Conservation (phyloP, 2,888 invertebrate genomes). For the Cepaea hortensis region DNA sequence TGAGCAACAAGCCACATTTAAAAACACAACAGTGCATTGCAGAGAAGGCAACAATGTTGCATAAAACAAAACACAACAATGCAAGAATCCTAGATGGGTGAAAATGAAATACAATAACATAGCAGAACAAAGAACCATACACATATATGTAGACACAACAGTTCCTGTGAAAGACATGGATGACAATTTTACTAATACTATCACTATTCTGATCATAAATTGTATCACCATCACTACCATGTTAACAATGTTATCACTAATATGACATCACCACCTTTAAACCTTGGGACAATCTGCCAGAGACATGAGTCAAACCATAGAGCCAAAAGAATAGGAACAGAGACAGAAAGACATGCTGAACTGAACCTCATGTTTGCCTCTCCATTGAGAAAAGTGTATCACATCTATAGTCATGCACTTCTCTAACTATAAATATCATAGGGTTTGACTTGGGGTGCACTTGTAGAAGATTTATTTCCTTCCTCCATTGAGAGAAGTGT, state of each 20-base stretch:
- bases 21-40: not conserved
- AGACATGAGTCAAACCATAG: not conserved
- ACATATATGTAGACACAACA: not conserved
- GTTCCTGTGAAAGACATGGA: no score
- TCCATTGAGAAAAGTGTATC: no score
- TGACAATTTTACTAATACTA: not conserved
- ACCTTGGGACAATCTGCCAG: conserved; percentile 23
- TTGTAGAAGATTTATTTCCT: no score
- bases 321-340: not conserved
- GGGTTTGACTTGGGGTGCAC: no score
- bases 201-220: not conserved
- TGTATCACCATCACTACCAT: not conserved
- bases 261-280: not conserved
- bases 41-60: not conserved
- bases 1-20: not conserved
- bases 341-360: not conserved
- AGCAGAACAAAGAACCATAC: not conserved
- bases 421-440: no score
- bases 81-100: not conserved
- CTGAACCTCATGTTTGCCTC: no score
- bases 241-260: not conserved
- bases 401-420: no score
- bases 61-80: not conserved
- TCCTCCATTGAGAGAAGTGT: no score
- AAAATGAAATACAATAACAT: not conserved